Conservation (phyloP, 2,888 invertebrate species). For the Galerucella calmariensis region DNA sequence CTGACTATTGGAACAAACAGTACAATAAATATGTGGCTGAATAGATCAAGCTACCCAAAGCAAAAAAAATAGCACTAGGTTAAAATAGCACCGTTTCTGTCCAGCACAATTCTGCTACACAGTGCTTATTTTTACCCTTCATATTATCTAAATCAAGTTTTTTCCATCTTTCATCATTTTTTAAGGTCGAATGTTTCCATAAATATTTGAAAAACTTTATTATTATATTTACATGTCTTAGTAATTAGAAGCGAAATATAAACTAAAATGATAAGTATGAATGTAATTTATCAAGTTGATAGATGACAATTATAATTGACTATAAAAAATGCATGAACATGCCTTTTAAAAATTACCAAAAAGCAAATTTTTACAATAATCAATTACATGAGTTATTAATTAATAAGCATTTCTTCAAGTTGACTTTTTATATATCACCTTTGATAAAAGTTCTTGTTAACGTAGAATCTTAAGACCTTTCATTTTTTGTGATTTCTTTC, state of each 20-base stretch:
- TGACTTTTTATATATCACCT: conserved; percentile 40
- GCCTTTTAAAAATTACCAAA: neutral
- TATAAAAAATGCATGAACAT: too few relatives aligned
- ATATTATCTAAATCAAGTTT: too few relatives aligned
- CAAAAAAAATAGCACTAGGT: too few relatives aligned
- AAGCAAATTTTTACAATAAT: neutral
- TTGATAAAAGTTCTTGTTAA: conserved; percentile 42
- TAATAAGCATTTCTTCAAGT: neutral
- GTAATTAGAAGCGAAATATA: neutral
- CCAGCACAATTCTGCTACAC: too few relatives aligned
- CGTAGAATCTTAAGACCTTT: conserved; percentile 49
- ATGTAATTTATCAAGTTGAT: neutral
- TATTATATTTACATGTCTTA: neutral
- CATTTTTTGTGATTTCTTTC: conserved; percentile 52
- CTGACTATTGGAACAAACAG: too few relatives aligned
- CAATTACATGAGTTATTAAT: neutral
- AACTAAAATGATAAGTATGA: neutral
- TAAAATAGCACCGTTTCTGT: too few relatives aligned
- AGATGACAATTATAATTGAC: neutral
- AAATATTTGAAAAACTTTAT: neutral
- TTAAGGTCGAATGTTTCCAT: too few relatives aligned
- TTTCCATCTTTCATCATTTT: too few relatives aligned
- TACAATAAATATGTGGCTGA: too few relatives aligned
- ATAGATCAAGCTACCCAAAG: too few relatives aligned
- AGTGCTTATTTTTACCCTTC: too few relatives aligned